Evolutionary conservation across 2,888 invertebrate genomes (phyloP).

Genomic region (Thymelicus sylvestris): DNA sequence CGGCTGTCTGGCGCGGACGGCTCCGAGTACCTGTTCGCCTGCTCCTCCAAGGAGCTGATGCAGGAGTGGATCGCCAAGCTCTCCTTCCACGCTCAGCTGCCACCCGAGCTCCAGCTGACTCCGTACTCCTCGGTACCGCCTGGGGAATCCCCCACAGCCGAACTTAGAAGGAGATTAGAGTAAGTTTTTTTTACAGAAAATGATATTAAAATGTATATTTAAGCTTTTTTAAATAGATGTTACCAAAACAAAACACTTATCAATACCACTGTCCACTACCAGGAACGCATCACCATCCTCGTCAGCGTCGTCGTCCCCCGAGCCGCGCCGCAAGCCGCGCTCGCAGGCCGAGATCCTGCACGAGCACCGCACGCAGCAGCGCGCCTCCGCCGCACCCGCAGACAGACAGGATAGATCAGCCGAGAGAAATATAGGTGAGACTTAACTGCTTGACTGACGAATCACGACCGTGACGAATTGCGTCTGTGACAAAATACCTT

Average conservation of each 20-base stretch:
- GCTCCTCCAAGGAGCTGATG: slow-evolving; percentile 89
- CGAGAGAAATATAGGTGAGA: slow-evolving; percentile 60
- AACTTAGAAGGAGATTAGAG: slow-evolving; percentile 67
- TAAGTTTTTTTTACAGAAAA: too few species aligned
- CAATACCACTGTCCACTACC: slow-evolving; percentile 11
- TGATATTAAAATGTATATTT: too few species aligned
- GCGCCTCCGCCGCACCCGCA: slow-evolving; percentile 46
- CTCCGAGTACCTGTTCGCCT: slow-evolving; percentile 96
- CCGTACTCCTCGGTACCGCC: slow-evolving; percentile 88
- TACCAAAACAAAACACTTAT: too few species aligned
- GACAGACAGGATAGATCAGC: slow-evolving; percentile 49
- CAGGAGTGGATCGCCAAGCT: slow-evolving; percentile 96
- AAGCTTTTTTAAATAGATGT: too few species aligned
- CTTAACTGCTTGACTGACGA: too few species aligned
- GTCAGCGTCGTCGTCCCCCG: slow-evolving; percentile 67
- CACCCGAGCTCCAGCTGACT: slow-evolving; percentile 94
- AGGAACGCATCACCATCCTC: slow-evolving; percentile 78
- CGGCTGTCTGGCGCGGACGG: slow-evolving; percentile 94
- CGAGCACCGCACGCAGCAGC: slow-evolving; percentile 62
- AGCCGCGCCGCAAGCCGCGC: slow-evolving; percentile 61
- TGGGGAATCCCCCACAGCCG: slow-evolving; percentile 77
- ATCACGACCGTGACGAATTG: too few species aligned
- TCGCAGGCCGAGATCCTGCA: slow-evolving; percentile 77
- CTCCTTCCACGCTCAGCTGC: slow-evolving; percentile 95
- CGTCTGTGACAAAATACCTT: too few species aligned